Evolutionary conservation across 2,888 invertebrate genomes (phyloP).

Genomic region (Hirtodrosophila histrioides): DNA sequence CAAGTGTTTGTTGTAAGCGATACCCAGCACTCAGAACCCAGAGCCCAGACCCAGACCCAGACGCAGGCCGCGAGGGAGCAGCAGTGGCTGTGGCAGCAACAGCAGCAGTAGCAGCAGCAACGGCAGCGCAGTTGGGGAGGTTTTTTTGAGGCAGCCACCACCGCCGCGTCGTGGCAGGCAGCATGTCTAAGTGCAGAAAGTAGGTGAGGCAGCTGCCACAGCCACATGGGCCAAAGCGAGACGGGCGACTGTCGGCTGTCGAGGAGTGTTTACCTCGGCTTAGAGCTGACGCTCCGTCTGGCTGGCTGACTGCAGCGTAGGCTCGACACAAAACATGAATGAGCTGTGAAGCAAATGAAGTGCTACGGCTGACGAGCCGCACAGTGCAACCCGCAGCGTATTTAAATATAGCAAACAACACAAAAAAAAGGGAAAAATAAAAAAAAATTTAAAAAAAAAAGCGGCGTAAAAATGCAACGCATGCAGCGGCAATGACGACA

Average conservation of each 20-base stretch:
- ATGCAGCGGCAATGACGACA: slow-evolving; percentile 60
- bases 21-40: slow-evolving; percentile 41
- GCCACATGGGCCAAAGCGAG: slow-evolving; percentile 46
- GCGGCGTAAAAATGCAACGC: slow-evolving; percentile 66
- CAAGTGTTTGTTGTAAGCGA: slow-evolving; percentile 80
- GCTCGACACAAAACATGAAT: slow-evolving; percentile 78
- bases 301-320: slow-evolving; percentile 49
- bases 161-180: slow-evolving; percentile 38
- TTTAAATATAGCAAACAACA: slow-evolving; percentile 72
- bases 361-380: slow-evolving; percentile 62
- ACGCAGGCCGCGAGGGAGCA: slow-evolving; percentile 64
- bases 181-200: slow-evolving; percentile 75
- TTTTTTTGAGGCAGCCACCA: slow-evolving; percentile 67
- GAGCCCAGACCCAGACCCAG: slow-evolving; percentile 25
- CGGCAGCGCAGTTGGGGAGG: slow-evolving; percentile 62
- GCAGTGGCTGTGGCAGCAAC: slow-evolving; percentile 17
- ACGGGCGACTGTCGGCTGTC: slow-evolving; percentile 40
- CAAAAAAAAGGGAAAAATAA: slow-evolving; percentile 23
- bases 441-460: slow-evolving; percentile 33
- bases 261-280: slow-evolving; percentile 77
- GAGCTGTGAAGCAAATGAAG: slow-evolving; percentile 82
- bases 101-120: slow-evolving; percentile 6
- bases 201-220: slow-evolving; percentile 69
- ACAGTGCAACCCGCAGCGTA: slow-evolving; percentile 73
- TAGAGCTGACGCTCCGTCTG: slow-evolving; percentile 56